Evolutionary conservation across 1,140 invertebrate genomes (phyloP).

Genomic region (Saxidomus purpurata): DNA sequence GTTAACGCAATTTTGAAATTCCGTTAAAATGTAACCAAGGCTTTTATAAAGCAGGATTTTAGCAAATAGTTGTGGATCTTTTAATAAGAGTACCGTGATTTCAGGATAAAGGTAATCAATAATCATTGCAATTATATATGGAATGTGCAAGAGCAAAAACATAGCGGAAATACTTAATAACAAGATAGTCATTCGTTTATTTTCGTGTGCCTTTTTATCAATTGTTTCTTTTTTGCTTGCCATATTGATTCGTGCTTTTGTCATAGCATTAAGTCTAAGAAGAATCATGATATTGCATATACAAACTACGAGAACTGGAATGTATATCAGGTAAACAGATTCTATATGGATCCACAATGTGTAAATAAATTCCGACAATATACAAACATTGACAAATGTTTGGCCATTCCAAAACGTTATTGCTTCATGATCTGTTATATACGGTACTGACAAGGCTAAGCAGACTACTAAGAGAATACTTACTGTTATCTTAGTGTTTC

Average conservation of each 20-base stretch:
- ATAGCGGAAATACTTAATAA: neutral
- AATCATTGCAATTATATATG: neutral
- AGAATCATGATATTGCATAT: neutral
- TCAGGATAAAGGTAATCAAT: neutral
- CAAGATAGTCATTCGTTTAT: neutral
- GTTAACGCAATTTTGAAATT: no score
- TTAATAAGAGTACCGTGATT: neutral
- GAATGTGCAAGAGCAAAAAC: neutral
- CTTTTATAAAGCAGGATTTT: no score
- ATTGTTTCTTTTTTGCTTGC: no score
- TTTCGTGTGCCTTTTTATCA: constrained; percentile 8
- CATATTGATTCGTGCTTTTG: neutral
- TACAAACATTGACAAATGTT: no score
- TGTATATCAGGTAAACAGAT: neutral
- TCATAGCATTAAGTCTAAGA: neutral
- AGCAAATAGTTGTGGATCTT: neutral
- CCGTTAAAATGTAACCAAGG: no score
- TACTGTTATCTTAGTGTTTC: neutral
- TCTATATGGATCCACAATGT: neutral
- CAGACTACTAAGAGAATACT: neutral
- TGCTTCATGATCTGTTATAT: neutral
- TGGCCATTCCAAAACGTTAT: neutral
- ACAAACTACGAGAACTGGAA: neutral
- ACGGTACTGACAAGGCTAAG: neutral
- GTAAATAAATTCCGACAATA: neutral